These are phyloP conservation scores for Brachionus rubens DNA, from an alignment of 1,140 invertebrate species.

Conservation along the genomic window DNA sequence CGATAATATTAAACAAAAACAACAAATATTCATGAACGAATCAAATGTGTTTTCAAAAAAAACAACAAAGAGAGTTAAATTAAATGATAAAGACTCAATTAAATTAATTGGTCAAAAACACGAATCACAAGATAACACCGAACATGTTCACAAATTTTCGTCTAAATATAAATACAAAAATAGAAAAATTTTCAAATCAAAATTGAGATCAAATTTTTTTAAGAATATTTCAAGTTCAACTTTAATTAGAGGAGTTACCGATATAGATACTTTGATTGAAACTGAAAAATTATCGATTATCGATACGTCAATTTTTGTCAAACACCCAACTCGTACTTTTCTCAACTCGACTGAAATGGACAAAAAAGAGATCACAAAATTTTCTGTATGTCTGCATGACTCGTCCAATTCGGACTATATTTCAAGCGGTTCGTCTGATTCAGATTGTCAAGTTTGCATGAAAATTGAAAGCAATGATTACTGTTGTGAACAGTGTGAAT, in stretches of 20 bases:
- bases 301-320: background rate
- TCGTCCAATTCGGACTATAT: background rate
- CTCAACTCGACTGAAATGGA: constrained; percentile 30
- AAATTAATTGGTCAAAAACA: background rate
- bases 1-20: background rate
- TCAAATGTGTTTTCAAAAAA: background rate
- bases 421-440: background rate
- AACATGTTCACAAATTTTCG: background rate
- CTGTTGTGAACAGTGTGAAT: background rate
- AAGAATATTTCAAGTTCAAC: background rate
- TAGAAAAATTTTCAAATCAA: background rate
- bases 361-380: background rate
- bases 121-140: background rate
- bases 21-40: background rate
- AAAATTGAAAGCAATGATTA: background rate
- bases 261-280: background rate
- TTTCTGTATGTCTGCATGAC: background rate
- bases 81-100: background rate
- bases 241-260: background rate
- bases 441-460: background rate
- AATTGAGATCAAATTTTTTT: background rate
- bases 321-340: background rate
- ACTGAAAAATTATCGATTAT: background rate
- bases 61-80: constrained; percentile 5
- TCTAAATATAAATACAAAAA: constrained; percentile 8